phyloP scores from a whole-genome alignment of 2,113 vertebrate species.

The Nettapus auritus region DNA sequence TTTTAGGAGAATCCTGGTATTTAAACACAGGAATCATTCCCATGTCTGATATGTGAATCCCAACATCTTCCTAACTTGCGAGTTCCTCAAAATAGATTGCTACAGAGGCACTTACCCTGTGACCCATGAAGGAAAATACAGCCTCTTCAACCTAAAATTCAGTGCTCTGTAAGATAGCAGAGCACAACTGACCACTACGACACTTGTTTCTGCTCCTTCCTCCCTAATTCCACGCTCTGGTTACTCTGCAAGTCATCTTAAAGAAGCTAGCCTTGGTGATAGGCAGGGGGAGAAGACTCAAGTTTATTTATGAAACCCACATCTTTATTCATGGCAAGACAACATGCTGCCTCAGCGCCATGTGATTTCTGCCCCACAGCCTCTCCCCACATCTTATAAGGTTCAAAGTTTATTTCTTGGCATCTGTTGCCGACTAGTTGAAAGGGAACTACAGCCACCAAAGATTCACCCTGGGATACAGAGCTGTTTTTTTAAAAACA shows the following conservation, averaged over 20 bases:
- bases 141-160: background rate
- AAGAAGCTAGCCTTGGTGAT: fast-evolving
- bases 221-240: background rate
- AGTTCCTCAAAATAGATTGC: background rate
- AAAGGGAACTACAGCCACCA: background rate
- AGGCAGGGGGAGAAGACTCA: background rate
- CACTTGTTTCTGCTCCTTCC: background rate
- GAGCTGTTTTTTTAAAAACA: background rate
- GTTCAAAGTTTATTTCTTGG: slow-evolving; percentile 38
- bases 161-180: background rate
- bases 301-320: background rate
- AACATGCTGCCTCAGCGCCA: slow-evolving; percentile 32
- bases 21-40: background rate
- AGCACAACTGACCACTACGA: background rate
- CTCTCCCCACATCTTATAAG: background rate
- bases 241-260: background rate
- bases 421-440: background rate
- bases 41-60: background rate
- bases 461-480: background rate
- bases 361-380: background rate
- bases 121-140: slow-evolving; percentile 37
- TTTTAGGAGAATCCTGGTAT: background rate
- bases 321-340: background rate
- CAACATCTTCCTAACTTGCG: background rate
- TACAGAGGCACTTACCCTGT: slow-evolving; percentile 36